A percentile compares a stretch with the other conserved stretches of the same genome.
Evolutionary conservation across 1,140 invertebrate species (phyloP).

Genomic region (Pseudomyrmex concolor): DNA sequence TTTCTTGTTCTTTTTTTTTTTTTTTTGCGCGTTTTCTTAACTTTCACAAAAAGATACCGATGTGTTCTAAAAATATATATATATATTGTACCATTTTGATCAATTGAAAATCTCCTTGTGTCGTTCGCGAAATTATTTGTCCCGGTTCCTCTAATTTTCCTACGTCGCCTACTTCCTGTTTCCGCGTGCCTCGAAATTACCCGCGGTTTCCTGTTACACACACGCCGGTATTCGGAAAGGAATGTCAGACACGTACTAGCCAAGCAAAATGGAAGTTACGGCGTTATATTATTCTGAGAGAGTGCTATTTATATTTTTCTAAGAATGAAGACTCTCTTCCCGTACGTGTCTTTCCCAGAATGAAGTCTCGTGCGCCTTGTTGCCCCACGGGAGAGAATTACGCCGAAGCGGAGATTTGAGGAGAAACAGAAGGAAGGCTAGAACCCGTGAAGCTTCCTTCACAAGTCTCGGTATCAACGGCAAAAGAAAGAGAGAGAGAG

Average conservation of each 20-base stretch:
- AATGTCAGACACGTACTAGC: neutral
- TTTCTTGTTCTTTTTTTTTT: neutral
- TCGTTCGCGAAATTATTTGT: too few species aligned
- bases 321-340: slow-evolving; percentile 5
- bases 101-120: too few species aligned
- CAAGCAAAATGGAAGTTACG: neutral
- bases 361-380: slow-evolving; percentile 27
- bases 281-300: slow-evolving; percentile 6
- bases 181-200: neutral
- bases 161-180: neutral
- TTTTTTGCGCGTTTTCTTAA: neutral
- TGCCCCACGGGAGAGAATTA: slow-evolving; percentile 23
- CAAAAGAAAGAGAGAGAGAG: too few species aligned
- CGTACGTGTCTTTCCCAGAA: slow-evolving; percentile 34
- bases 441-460: too few species aligned
- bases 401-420: slow-evolving; percentile 34
- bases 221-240: neutral
- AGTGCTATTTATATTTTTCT: slow-evolving; percentile 29
- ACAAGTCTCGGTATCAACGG: too few species aligned
- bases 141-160: neutral
- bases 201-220: neutral
- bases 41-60: neutral
- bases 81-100: too few species aligned
- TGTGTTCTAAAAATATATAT: too few species aligned
- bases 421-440: slow-evolving; percentile 22